Conservation (phyloP, 2,888 invertebrate species). For the Hyposoter dolosus region DNA sequence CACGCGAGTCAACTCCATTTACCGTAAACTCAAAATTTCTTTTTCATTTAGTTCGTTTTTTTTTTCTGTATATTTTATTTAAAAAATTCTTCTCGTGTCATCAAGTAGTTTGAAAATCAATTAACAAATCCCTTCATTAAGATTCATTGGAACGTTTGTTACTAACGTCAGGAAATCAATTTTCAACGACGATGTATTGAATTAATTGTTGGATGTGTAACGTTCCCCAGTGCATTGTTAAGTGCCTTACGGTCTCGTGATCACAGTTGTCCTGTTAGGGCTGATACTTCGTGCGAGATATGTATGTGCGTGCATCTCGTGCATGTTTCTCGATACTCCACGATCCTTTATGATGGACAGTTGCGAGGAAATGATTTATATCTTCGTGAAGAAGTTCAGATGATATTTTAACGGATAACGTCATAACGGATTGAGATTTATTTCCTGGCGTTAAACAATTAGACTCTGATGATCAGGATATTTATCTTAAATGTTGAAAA, state of each 20-base stretch:
- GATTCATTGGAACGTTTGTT: background rate
- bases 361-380: background rate
- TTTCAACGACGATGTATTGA: slow-evolving; percentile 1
- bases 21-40: background rate
- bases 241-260: background rate
- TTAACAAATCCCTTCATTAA: background rate
- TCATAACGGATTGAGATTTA: background rate
- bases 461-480: background rate
- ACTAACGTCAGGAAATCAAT: background rate
- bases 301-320: slow-evolving; percentile 1
- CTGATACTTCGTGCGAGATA: background rate
- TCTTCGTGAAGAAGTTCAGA: background rate
- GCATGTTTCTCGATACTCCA: slow-evolving; percentile 1
- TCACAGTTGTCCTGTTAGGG: background rate
- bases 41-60: background rate
- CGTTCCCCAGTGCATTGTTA: background rate
- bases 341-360: slow-evolving; percentile 2
- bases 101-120: background rate
- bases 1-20: background rate
- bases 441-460: background rate
- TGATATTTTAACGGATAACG: background rate
- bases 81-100: background rate
- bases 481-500: no score
- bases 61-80: background rate
- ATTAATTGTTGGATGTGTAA: background rate